Conservation (phyloP, 1,140 invertebrate genomes). For the Trichonephila clavipes region DNA sequence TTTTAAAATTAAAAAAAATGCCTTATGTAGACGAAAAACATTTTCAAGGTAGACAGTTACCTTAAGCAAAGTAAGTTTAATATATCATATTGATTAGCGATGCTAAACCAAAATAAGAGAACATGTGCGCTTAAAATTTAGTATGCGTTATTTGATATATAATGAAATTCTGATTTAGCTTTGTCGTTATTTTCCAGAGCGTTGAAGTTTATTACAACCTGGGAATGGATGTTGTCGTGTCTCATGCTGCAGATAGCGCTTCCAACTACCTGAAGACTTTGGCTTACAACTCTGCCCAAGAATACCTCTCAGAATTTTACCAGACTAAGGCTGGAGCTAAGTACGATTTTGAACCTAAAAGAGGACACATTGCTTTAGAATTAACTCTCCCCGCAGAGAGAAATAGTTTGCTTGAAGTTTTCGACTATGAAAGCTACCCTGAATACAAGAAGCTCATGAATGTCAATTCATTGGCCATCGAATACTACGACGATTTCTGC, state of each 20-base stretch:
- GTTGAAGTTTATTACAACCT: conserved; percentile 60
- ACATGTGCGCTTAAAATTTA: too few relatives aligned
- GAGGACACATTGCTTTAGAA: conserved; percentile 61
- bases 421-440: conserved; percentile 68
- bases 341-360: conserved; percentile 60
- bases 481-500: conserved; percentile 75
- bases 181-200: conserved; percentile 13
- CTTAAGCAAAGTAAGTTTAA: too few relatives aligned
- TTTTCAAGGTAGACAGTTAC: too few relatives aligned
- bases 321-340: conserved; percentile 51
- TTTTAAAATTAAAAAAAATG: too few relatives aligned
- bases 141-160: too few relatives aligned
- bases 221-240: conserved; percentile 46
- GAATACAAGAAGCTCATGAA: conserved; percentile 65
- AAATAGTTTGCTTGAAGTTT: conserved; percentile 50
- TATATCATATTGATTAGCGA: too few relatives aligned
- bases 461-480: conserved; percentile 13
- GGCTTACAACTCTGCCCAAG: conserved; percentile 35
- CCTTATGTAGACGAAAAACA: too few relatives aligned
- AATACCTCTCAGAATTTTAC: conserved; percentile 63
- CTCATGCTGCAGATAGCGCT: not conserved
- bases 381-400: conserved; percentile 43
- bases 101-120: too few relatives aligned
- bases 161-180: not conserved
- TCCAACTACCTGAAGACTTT: conserved; percentile 35